Conservation (phyloP, 2,113 vertebrate genomes). For the Actenoides lindsayi region DNA sequence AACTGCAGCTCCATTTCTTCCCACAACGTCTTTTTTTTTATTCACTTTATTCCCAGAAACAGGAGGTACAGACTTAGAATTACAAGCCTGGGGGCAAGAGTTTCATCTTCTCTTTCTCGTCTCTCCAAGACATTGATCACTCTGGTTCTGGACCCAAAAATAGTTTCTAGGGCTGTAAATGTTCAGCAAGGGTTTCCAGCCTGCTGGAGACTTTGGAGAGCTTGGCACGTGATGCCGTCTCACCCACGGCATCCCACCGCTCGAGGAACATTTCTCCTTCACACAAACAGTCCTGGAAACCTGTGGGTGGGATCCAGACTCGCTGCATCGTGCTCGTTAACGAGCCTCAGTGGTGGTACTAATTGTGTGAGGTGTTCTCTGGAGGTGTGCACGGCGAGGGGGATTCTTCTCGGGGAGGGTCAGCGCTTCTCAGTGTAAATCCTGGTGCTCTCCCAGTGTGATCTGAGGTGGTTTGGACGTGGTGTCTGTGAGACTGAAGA, state of each 20-base stretch:
- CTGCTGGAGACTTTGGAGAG: neutral
- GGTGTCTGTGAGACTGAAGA: neutral
- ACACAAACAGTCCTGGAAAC: neutral
- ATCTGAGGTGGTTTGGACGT: neutral
- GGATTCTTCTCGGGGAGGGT: neutral
- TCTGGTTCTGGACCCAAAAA: neutral
- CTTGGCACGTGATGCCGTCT: neutral
- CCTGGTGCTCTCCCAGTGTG: no score
- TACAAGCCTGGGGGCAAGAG: neutral
- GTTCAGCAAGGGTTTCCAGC: neutral
- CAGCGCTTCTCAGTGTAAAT: neutral
- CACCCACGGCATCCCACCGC: neutral
- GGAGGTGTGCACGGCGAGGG: accelerated
- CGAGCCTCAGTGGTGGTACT: neutral
- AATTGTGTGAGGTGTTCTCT: neutral
- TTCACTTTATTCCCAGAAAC: neutral
- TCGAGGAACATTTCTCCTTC: neutral
- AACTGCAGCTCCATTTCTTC: neutral
- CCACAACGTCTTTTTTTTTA: neutral
- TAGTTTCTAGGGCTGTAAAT: neutral
- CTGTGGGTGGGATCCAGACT: neutral
- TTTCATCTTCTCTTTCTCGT: neutral
- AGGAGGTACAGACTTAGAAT: neutral
- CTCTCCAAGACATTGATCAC: neutral
- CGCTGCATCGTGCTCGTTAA: neutral